Base-by-base conservation (phyloP, 2,797 vertebrate genomes). In the Knipowitschia caucasica region DNA sequence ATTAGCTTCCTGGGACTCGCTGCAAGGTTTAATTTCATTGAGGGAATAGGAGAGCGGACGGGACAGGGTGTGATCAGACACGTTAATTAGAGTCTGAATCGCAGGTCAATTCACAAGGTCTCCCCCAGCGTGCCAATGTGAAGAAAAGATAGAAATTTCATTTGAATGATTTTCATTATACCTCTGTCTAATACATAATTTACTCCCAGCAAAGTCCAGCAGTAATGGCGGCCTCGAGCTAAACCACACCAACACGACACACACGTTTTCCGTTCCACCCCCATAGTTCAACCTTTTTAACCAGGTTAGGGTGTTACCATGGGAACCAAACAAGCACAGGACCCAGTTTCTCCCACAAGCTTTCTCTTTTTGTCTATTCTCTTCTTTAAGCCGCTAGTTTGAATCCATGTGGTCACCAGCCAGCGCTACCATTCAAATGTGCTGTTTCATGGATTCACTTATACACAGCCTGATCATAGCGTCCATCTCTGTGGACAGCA, bases 401-500 rank as follows among this genome's bases (percentile, higher is more conserved):
- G 68, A 59, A 35, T 24, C 82, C 69, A 75, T 60, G 67, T 33
- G 65, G 85, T 88, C 83, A 59, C 75, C 81, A 78, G 78, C 81
- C 85, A 78, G 71, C 67, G 82, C 82, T 57, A 76, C 60, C 59
- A 49, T 64, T 69, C 64, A 59, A 79, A 77, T 73, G 73, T 70
- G 73, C 69, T 47, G 36, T 56, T 75, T 46, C 36, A 74, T 70
- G 67, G 74, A 80, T n/a, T n/a, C 50, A 76, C 59, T 69, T 56
- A 75, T 73, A 79, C 70, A 82, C 78, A 81, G 72, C 85, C 82
- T 82, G 89, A 88, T 89, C 80, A 74, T 60, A 57, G 73, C 71
- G 73, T 88, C 84, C 86, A 85, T 86, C 86, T 83, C 72, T 55
- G 78, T 69, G 43, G 68, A 86, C 91, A 90, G 91, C 90, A 91